These are phyloP conservation scores for Leptogaster cylindrica DNA, from an alignment of 2,888 invertebrate species.

Conservation along the genomic window DNA sequence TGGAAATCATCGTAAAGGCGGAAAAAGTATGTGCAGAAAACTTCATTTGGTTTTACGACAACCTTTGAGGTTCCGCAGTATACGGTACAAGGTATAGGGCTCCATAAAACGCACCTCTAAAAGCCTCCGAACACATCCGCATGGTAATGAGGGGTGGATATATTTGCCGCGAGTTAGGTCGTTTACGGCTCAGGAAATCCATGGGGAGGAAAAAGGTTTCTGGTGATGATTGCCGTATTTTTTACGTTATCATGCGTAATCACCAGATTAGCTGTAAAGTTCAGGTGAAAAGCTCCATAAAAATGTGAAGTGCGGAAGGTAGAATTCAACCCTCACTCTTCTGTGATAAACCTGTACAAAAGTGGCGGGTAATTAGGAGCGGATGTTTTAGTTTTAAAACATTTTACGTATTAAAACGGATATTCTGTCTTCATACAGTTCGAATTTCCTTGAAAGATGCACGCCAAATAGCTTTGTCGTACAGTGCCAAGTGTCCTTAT, in stretches of 20 bases:
- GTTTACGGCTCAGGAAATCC: not conserved
- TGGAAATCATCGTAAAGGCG: slow-evolving; percentile 15
- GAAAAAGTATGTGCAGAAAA: slow-evolving; percentile 22
- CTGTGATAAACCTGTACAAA: too few species aligned
- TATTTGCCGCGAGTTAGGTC: slow-evolving; percentile 1
- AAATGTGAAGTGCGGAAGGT: not conserved
- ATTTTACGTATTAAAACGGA: too few species aligned
- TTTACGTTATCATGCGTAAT: slow-evolving; percentile 1
- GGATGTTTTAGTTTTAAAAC: too few species aligned
- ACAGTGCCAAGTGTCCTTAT: too few species aligned
- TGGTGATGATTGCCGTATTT: not conserved
- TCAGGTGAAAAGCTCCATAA: slow-evolving; percentile 4
- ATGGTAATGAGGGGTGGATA: slow-evolving; percentile 16
- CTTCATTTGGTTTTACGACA: slow-evolving; percentile 23
- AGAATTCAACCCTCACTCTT: too few species aligned
- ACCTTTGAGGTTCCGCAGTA: not conserved
- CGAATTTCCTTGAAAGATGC: too few species aligned
- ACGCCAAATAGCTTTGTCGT: too few species aligned
- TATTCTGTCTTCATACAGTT: too few species aligned
- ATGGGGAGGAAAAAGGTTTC: not conserved
- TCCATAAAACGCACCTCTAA: slow-evolving; percentile 29
- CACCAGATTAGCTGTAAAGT: slow-evolving; percentile 13
- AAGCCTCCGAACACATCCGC: slow-evolving; percentile 17
- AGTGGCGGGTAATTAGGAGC: too few species aligned
- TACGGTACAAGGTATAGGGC: not conserved